Conservation (phyloP, 2,113 vertebrate species). For the Anoura caudifer region DNA sequence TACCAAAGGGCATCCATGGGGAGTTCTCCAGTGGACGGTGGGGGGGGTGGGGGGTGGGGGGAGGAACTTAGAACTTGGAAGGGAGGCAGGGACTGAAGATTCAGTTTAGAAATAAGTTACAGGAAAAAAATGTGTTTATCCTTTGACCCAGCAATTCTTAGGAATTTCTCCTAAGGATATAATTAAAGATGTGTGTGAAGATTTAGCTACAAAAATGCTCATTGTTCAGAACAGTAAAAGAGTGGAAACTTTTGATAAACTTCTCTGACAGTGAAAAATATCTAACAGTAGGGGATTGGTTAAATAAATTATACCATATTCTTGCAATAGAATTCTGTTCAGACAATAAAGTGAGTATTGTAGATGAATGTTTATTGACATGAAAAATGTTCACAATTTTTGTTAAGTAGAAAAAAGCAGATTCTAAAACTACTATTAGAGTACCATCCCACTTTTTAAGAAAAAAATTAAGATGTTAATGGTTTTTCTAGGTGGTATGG, state of each 20-base stretch:
- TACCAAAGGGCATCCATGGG: neutral
- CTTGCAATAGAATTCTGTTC: slow-evolving; percentile 12
- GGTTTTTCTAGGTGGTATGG: neutral
- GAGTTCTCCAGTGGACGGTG: neutral
- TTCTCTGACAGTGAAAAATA: slow-evolving; percentile 4
- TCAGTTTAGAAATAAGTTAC: slow-evolving; percentile 7
- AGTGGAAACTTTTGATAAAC: slow-evolving; percentile 40
- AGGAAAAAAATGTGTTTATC: neutral
- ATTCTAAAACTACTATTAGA: neutral
- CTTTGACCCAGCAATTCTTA: slow-evolving; percentile 11
- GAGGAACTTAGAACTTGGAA: neutral
- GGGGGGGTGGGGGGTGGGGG: too few relatives aligned
- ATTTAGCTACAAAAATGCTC: slow-evolving; percentile 48
- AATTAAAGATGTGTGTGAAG: slow-evolving; percentile 48
- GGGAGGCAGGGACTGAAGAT: neutral
- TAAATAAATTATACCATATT: slow-evolving; percentile 5
- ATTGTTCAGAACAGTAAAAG: slow-evolving; percentile 40
- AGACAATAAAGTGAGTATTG: slow-evolving; percentile 9
- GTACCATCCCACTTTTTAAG: neutral
- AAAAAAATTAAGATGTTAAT: slow-evolving; percentile 24
- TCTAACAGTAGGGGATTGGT: neutral
- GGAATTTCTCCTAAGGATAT: slow-evolving; percentile 56
- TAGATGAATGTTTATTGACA: neutral
- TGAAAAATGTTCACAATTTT: neutral
- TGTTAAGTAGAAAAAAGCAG: slow-evolving; percentile 22